Percentiles rank a stretch among this genome's conserved stretches.
phyloP scores from a whole-genome alignment of 2,113 vertebrate genomes.

The Nerophis ophidion region DNA sequence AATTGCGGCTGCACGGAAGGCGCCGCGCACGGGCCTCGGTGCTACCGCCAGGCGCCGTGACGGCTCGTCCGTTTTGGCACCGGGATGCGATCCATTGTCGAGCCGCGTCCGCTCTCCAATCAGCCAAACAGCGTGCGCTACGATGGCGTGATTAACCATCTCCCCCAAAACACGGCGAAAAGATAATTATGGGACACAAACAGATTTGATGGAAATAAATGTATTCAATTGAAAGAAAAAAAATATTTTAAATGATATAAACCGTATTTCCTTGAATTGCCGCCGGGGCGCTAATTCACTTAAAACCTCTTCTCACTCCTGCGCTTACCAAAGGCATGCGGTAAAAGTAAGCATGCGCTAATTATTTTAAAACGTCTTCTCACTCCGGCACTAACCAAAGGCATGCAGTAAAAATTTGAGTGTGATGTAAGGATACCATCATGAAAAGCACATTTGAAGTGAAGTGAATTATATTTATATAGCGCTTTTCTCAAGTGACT shows the following conservation, averaged over 20 bases:
- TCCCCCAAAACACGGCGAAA: constrained; percentile 1
- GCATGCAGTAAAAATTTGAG: too few species aligned
- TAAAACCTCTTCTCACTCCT: too few species aligned
- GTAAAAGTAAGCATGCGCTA: too few species aligned
- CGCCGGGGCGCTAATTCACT: too few species aligned
- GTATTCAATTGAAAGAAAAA: not conserved
- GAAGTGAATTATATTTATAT: too few species aligned
- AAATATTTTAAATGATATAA: not conserved
- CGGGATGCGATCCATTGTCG: constrained; percentile 42
- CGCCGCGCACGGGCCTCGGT: constrained; percentile 33
- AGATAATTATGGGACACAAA: not conserved
- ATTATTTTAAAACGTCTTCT: too few species aligned
- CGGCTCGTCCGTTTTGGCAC: constrained; percentile 45
- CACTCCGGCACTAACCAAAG: too few species aligned
- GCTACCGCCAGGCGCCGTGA: constrained; percentile 45
- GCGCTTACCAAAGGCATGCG: too few species aligned
- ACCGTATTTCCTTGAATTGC: too few species aligned
- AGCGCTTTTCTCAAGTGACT: too few species aligned
- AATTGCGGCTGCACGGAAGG: constrained; percentile 61
- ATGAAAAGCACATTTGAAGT: too few species aligned
- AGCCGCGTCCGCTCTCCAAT: constrained; percentile 37
- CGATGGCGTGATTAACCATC: not conserved
- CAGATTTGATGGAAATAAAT: not conserved
- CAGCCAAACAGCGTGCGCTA: constrained; percentile 14
- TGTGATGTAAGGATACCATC: too few species aligned